Percentiles rank a stretch among this genome's conserved stretches.
phyloP scores from a whole-genome alignment of 2,797 vertebrate genomes.

The Petrocephalus sullivani region DNA sequence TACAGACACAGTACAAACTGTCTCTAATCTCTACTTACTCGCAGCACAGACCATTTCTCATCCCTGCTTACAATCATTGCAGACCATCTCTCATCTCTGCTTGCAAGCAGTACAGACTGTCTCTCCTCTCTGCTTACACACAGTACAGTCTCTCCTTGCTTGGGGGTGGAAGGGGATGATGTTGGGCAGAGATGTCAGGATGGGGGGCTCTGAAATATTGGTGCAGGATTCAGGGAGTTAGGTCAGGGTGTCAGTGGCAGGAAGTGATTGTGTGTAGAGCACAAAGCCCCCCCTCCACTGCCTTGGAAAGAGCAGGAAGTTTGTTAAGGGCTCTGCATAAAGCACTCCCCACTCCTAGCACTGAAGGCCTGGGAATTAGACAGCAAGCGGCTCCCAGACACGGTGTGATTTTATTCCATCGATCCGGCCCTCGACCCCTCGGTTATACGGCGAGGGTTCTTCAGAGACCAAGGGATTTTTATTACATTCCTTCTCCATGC shows the following conservation, averaged over 20 bases:
- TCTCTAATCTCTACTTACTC: too few species aligned
- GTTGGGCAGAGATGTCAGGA: background rate
- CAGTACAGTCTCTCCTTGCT: background rate
- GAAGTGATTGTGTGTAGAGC: background rate
- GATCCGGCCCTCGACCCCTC: constrained; percentile 19
- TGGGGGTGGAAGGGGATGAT: background rate
- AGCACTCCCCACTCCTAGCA: background rate
- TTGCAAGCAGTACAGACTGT: too few species aligned
- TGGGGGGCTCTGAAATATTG: background rate
- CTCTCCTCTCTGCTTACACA: too few species aligned
- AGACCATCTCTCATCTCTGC: too few species aligned
- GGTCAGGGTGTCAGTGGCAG: background rate
- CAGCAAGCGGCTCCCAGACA: constrained; percentile 22
- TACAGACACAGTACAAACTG: background rate
- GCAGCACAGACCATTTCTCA: too few species aligned
- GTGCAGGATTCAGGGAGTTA: background rate
- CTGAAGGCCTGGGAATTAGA: constrained; percentile 21
- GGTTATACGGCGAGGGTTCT: constrained; percentile 2
- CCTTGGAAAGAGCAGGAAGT: background rate
- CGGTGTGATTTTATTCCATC: constrained; percentile 25
- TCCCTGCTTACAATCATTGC: too few species aligned
- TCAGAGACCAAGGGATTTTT: constrained; percentile 20
- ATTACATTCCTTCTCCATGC: constrained; percentile 18
- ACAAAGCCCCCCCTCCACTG: background rate
- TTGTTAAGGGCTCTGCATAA: background rate